Evolutionary conservation across 2,888 invertebrate species (phyloP), one percentile per base, ranked within the genome.

Genomic region (Cerceris rybyensis): DNA sequence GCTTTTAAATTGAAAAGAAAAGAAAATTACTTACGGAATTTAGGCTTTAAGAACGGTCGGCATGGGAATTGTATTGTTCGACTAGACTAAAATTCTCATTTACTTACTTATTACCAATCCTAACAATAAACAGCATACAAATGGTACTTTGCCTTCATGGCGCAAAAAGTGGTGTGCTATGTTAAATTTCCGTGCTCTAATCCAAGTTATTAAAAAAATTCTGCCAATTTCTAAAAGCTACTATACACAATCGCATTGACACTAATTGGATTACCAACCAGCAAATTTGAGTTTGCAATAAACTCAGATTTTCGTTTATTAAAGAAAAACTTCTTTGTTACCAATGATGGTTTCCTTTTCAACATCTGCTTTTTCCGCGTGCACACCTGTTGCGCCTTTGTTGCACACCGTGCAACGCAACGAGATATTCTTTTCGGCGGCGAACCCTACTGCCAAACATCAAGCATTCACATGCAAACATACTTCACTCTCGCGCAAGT

Each of bases 301-400:
- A 66, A 41, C 61, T 43, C 58, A 16, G 41, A 67, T 50, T 66
- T 52, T 54, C 8, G 43, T 7, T 7, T 13, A 64, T 16, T 39
- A 16, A 70, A 58, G 16, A n/a, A 17, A 50, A 9, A 46, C 59
- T 52, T 68, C 74, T 63, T 77, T 28, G 64, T 46, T 60, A n/a
- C 11, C 50, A 17, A 50, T 58, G 50, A 28, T 58, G 46, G 55
- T 73, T 70, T 71, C 70, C 82, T 80, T 83, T 75, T 67, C 59
- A 60, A 73, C 73, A 61, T 63, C 52, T 64, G 57, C 76, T 67
- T 66, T 75, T 80, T 69, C 73, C 66, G 57, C 60, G 60, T 63
- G 78, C 76, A 80, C 83, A 87, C 87, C 87, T 87, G 87, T 87
- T 87, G 87, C 87, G 80, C 79, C 70, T 77, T 82, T 83, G 86